Evolutionary conservation across 2,797 vertebrate genomes (phyloP), one percentile per base, ranked within the genome.

Genomic region (Pangasius macronema): DNA sequence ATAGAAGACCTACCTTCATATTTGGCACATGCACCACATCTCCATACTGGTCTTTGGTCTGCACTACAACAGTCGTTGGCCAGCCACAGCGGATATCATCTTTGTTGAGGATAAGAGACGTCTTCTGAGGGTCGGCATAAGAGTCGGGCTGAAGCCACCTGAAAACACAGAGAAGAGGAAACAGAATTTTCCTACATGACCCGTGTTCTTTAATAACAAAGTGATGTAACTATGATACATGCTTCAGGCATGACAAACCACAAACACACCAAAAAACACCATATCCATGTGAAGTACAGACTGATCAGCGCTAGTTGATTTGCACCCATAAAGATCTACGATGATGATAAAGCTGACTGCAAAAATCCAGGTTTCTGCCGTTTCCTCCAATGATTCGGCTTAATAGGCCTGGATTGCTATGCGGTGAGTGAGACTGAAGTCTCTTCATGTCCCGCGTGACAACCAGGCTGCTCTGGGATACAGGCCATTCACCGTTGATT

Each of bases 81-180:
- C 99, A 99, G 59, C 99, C 98, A 90, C 99, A 99, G 73, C 98
- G 96, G 86, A 99, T 98, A 89, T 99, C 98, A 90, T 99, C 98
- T 94, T 99, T 99, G 95, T 99, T 99, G 63, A 99, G 94, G 90
- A 99, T 97, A 93, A 99, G 83, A 20, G 98, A 97, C 0, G 99
- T 99, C 92, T 99, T 99, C 88, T 99, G 99, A 89, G 99, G 99
- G 94, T 99, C 99, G 85, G 98, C 99, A 57, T 99, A 99, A 0
- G 99, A 99, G 91, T 99, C 99, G 82, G 99, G 99, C 92, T 99
- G 99, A 91, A 99, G 97, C 98, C 98, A 99, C 92, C 98, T 99
- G 88, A 22, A 86, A 4, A 80, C 14, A 27, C 0, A 59, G 22
- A 86, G 51, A 49, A 8, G 30, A 42, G 57, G 10, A 59, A 65